phyloP scores from a whole-genome alignment of 64 coral and sea anemone genomes.

The Montipora efflorescens region DNA sequence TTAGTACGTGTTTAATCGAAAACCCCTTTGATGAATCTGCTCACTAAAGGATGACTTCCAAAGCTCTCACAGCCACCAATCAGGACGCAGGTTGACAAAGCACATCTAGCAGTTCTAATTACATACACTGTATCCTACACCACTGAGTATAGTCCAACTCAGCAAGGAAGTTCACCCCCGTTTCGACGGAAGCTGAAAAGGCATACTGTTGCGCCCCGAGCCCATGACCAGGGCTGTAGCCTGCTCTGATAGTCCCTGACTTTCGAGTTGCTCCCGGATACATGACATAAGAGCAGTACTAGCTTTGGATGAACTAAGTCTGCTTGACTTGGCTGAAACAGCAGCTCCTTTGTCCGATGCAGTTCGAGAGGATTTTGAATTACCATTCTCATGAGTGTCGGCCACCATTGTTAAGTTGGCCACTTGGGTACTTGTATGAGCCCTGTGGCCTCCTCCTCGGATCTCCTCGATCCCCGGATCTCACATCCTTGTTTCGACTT shows the following conservation, averaged over 20 bases:
- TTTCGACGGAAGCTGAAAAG: constrained; percentile 31
- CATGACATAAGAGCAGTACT: constrained; percentile 15
- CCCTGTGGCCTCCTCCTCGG: constrained; percentile 1
- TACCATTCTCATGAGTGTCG: constrained; percentile 22
- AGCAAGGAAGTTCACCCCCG: constrained; percentile 43
- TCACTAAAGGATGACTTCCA: constrained; percentile 60
- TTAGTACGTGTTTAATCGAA: constrained; percentile 30
- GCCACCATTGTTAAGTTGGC: constrained; percentile 18
- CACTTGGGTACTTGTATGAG: constrained; percentile 31
- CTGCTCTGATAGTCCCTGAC: background rate
- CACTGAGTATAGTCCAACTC: constrained; percentile 22
- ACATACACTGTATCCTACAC: constrained; percentile 50
- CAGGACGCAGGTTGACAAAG: constrained; percentile 53
- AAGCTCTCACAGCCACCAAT: constrained; percentile 27
- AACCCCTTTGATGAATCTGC: constrained; percentile 52
- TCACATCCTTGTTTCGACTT: no score
- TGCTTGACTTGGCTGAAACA: constrained; percentile 8
- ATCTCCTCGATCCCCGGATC: no score
- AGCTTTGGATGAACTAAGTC: constrained; percentile 36
- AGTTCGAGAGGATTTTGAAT: constrained; percentile 20
- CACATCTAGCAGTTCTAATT: constrained; percentile 58
- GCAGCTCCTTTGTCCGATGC: background rate
- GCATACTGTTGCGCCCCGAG: background rate
- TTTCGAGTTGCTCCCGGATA: background rate
- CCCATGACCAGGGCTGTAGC: background rate